A percentile compares a stretch with the other conserved stretches of the same genome.
phyloP scores from a whole-genome alignment of 2,888 invertebrate species.

The Ormyrus rosae region DNA sequence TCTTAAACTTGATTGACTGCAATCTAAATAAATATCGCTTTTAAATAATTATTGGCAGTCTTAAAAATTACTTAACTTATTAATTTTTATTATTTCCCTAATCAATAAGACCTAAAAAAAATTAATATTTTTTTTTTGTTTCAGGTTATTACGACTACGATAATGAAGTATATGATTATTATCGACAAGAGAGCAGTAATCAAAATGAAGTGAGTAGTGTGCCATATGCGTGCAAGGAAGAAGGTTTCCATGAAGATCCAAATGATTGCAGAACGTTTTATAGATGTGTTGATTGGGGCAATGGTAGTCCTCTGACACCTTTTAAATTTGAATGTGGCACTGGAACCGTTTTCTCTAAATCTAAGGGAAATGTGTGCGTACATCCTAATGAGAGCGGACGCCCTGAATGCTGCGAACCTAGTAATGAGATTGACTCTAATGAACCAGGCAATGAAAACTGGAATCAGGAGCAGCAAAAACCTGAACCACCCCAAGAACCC shows the following conservation, averaged over 20 bases:
- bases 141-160: conserved; percentile 52
- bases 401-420: conserved; percentile 80
- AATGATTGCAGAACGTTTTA: conserved; percentile 85
- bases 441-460: conserved; percentile 29
- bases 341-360: conserved; percentile 82
- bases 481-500: conserved; percentile 28
- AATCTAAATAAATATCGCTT: too few relatives aligned
- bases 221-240: conserved; percentile 79
- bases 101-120: too few relatives aligned
- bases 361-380: conserved; percentile 82
- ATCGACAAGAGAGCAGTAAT: conserved; percentile 48
- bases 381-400: conserved; percentile 83
- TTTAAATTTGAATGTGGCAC: conserved; percentile 85
- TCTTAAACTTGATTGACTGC: background rate
- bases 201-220: conserved; percentile 16
- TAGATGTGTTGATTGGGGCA: conserved; percentile 83
- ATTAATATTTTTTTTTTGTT: conserved; percentile 3
- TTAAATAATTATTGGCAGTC: background rate
- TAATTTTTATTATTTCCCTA: too few relatives aligned
- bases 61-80: background rate
- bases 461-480: conserved; percentile 32
- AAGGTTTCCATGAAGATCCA: conserved; percentile 86
- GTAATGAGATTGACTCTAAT: conserved; percentile 77
- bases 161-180: conserved; percentile 53
- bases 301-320: conserved; percentile 77